These are phyloP conservation scores for Halictus rubicundus DNA, from an alignment of 1,140 invertebrate genomes.

Conservation along the genomic window DNA sequence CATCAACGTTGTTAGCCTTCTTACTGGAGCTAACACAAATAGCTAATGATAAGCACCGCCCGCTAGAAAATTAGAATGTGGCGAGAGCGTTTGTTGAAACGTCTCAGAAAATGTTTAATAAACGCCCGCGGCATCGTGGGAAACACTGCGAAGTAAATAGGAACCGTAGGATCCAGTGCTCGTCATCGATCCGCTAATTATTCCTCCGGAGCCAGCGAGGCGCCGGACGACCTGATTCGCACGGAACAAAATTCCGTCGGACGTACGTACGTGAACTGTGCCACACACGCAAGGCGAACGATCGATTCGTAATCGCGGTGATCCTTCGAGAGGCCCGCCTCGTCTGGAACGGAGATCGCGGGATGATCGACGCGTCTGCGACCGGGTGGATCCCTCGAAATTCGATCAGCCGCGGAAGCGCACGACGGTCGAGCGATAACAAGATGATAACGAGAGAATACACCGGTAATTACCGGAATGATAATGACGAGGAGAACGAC, in stretches of 20 bases:
- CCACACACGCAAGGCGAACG: not conserved
- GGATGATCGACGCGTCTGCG: not conserved
- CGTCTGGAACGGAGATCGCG: not conserved
- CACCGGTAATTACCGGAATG: constrained; percentile 77
- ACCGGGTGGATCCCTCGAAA: constrained; percentile 32
- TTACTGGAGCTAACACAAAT: too few species aligned
- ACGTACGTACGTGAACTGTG: not conserved
- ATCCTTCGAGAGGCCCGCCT: not conserved
- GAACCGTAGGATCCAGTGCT: not conserved
- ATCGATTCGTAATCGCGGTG: not conserved
- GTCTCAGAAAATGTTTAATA: too few species aligned
- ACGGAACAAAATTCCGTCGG: not conserved
- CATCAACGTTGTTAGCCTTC: too few species aligned
- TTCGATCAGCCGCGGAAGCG: constrained; percentile 57
- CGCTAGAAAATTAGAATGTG: too few species aligned
- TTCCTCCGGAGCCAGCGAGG: not conserved
- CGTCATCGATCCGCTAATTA: constrained; percentile 22
- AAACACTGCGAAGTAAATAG: too few species aligned
- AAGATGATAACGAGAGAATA: constrained; percentile 77
- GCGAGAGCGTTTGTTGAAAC: too few species aligned
- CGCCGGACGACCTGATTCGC: not conserved
- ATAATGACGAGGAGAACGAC: constrained; percentile 74
- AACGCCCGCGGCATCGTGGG: too few species aligned
- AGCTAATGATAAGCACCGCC: too few species aligned
- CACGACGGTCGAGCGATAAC: constrained; percentile 70